Evolutionary conservation across 2,888 invertebrate genomes (phyloP), one percentile per base, ranked within the genome.

Genomic region (Brachypterus glaber): DNA sequence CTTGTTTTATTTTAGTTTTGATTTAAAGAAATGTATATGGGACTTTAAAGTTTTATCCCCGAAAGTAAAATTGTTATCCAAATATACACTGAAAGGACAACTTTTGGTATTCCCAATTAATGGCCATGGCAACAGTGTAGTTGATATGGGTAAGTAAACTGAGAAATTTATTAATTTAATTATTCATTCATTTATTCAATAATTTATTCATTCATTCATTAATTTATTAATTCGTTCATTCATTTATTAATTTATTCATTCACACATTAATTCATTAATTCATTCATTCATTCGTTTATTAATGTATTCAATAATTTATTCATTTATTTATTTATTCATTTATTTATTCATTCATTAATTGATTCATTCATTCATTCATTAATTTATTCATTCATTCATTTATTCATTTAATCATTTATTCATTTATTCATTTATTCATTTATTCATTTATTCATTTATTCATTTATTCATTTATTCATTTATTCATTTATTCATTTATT

Each of bases 61-160:
- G 1, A 67, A 68, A 50, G 66, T 82, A 56, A 72, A 74, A 57
- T 75, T 83, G 54, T 62, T 76, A 3, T 80, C 76, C 0, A 76
- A 82, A 52, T 83, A 82, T 55, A 68, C 72, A 44, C 69, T 82
- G 68, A 70, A 73, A 31, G 82, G 82, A 9, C 70, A 76, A 29
- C 68, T 82, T 37, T 57, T 82, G 4, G 59, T 82, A 13, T 61
- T 82, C 37, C 80, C 81, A 0, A 74, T 82, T 9, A 75, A 72
- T 33, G 80, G 82, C 2, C 71, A 73, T 47, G 82, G 82, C 2
- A 63, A 70, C 41, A 76, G 77, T 1, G 80, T 79, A 44, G 70
- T 82, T 5, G 77, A 78, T 0, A 68, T 80, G 64, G 54, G 77
- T 77, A 56, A 62, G 60, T 5, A n/a, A 4, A 33, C 18, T 17